Evolutionary conservation across 2,113 vertebrate genomes (phyloP).

Genomic region (Amblyopsis rosae): DNA sequence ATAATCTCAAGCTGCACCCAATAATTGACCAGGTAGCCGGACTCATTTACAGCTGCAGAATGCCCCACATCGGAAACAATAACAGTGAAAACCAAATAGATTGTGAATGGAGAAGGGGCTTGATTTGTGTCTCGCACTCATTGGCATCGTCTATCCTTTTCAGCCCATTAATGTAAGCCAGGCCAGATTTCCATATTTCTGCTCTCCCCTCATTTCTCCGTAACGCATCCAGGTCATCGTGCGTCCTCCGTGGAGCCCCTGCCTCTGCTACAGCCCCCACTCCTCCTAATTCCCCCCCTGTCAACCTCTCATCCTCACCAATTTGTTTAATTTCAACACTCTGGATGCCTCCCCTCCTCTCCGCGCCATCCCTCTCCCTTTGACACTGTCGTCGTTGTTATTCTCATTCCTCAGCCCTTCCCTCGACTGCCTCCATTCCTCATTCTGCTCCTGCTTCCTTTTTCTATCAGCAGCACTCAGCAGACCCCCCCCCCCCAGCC

Average conservation of each 20-base stretch:
- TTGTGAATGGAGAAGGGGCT: not conserved
- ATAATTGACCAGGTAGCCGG: too few relatives aligned
- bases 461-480: constrained; percentile 41
- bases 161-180: not conserved
- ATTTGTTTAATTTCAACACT: constrained; percentile 30
- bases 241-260: constrained; percentile 23
- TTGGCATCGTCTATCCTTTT: not conserved
- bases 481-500: constrained; percentile 7
- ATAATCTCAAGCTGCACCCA: too few relatives aligned
- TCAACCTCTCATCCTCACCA: constrained; percentile 44
- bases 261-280: constrained; percentile 37
- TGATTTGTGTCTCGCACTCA: not conserved
- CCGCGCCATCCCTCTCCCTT: constrained; percentile 18
- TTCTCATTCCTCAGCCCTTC: constrained; percentile 33
- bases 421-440: constrained; percentile 21
- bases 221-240: constrained; percentile 38
- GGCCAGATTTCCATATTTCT: constrained; percentile 25
- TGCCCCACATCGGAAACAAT: too few relatives aligned
- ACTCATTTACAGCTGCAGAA: too few relatives aligned
- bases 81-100: too few relatives aligned
- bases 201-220: constrained; percentile 45
- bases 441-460: constrained; percentile 55
- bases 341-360: constrained; percentile 16
- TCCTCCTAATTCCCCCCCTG: constrained; percentile 30
- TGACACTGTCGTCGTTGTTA: constrained; percentile 43